Evolutionary conservation across 2,113 vertebrate genomes (phyloP), one percentile per base, ranked within the genome.

Genomic region (Felis chaus): DNA sequence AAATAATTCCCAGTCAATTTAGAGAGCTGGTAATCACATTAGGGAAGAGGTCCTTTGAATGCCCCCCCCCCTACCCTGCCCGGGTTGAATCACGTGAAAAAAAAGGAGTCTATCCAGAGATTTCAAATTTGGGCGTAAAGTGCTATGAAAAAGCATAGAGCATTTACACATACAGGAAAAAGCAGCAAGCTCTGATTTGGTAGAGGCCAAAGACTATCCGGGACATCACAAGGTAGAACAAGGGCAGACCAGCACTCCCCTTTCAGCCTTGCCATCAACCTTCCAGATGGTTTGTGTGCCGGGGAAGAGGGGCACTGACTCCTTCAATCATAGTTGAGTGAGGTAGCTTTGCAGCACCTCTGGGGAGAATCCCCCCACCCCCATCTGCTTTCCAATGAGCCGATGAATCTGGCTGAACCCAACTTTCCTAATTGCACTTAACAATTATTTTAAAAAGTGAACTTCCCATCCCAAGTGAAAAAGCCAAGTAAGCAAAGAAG

Each of bases 401-500:
- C 23, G 31, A 41, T 14, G 57, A 88, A 94, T 10, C 36, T 88
- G 33, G 23, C 65, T 18, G 50, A 86, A 68, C 29, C 74, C 50
- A 66, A 5, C 48, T 39, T 88, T 68, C n/a, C 87, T 74, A 92
- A 78, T 25, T 36, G 29, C 41, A 39, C 25, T 57, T 80, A 85
- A 50, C 27, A 68, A 80, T 88, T 83, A 19, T 48, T 80, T 94
- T 92, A 84, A 95, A 96, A 83, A 36, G 15, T 53, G 76, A 97
- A 95, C 9, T 91, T 91, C 57, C 29, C 53, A 84, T 48, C 91
- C 50, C 85, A 89, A 65, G 19, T 66, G 21, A 53, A 86, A 78
- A 88, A 50, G 13, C 63, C 79, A 96, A 94, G 27, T 39, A 92
- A 73, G 19, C 91, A 97, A 76, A 41, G 55, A 95, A 93, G 29